Base-by-base conservation (phyloP, 35 echinoderm and acorn worm species). In the Hemicentrotus pulcherrimus region DNA sequence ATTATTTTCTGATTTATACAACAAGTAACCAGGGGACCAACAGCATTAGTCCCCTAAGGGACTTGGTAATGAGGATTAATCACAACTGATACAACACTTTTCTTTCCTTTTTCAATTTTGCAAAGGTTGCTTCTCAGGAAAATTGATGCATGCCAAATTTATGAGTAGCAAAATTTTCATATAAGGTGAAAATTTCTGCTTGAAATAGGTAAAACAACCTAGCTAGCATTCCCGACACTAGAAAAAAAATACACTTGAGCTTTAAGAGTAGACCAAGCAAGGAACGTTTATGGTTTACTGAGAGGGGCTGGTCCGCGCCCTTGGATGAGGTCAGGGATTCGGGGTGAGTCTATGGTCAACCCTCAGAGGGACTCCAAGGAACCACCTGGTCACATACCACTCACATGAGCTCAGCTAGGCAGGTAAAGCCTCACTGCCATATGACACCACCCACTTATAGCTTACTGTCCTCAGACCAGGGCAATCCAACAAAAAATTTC, bases 301-400 rank as follows among this genome's bases (percentile, higher is more conserved):
- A 59, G 65, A n/a, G 65, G 65, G 65, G 65, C 65, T 78, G 65
- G 65, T 78, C 65, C 65, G 65, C 65, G 65, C 65, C 65, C 65
- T 78, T 78, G 65, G 65, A 78, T 78, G 28, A 78, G 65, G 65
- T 78, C 65, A 78, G 65, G 65, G 65, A 28, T 78, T 78, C 24
- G 24, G 65, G 65, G 65, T 78, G 15, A 78, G 65, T 78, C 65
- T 28, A 7, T 78, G 65, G 65, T 78, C 65, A 78, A 78, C 28
- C 65, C 65, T 78, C 28, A 22, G 28, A 78, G 65, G 65, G 65
- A 18, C 65, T 78, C 65, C 65, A 28, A 78, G 18, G 65, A 78
- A 78, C 65, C 65, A 78, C 65, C 65, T 78, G 65, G 65, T 28
- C 19, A 78, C 65, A 78, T 78, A 30, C 65, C 65, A 78, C 24